phyloP scores from a whole-genome alignment of 92 coral and sea anemone species.

The Zoanthus solanderi region DNA sequence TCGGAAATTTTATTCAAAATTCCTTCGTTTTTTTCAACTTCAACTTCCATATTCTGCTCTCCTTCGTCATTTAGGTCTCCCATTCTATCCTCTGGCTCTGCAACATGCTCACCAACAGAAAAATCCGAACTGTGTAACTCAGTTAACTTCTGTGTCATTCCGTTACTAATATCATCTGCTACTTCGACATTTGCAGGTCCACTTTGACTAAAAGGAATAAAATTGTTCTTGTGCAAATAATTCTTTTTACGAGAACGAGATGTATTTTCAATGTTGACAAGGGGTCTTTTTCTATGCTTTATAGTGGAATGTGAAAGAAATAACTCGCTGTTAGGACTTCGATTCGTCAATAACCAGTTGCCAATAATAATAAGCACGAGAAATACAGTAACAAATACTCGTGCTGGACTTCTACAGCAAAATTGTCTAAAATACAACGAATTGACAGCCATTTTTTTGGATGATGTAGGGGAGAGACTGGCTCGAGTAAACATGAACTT shows the following conservation, averaged over 20 bases:
- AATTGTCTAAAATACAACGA: not conserved
- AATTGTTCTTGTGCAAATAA: not conserved
- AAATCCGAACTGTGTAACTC: not conserved
- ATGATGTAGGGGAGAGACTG: not conserved
- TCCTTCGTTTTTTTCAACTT: not conserved
- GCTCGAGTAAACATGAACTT: not conserved
- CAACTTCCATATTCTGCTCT: not conserved
- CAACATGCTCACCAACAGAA: not conserved
- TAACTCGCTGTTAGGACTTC: conserved; percentile 1
- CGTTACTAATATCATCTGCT: not conserved
- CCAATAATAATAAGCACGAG: conserved; percentile 42
- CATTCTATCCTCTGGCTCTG: not conserved
- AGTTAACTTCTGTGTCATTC: not conserved
- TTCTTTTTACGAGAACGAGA: conserved; percentile 3
- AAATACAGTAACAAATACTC: conserved; percentile 22
- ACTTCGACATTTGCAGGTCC: not conserved
- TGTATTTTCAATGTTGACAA: not conserved
- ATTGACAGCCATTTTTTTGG: conserved; percentile 12
- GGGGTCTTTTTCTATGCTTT: not conserved
- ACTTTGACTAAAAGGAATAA: not conserved
- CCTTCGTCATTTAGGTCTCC: not conserved
- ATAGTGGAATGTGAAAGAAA: not conserved
- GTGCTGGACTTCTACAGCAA: conserved; percentile 32
- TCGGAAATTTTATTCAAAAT: not conserved
- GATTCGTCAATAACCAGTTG: conserved; percentile 12